A percentile compares a stretch with the other conserved stretches of the same genome.
Conservation (phyloP, 2,797 vertebrate species). For the Tamandua tetradactyla region DNA sequence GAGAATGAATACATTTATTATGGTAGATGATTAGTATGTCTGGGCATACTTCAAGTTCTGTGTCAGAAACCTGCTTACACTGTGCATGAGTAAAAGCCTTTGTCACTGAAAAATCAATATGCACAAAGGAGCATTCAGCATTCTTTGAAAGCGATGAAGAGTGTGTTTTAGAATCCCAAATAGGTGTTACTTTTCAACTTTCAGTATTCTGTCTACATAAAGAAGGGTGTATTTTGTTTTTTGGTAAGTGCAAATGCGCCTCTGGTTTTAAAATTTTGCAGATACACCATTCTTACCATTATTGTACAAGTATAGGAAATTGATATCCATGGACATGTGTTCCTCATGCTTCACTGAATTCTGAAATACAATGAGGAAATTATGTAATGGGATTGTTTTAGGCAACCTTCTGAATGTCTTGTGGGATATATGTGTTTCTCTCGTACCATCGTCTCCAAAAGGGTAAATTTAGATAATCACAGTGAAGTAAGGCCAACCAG, state of each 20-base stretch:
- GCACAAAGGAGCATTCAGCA: neutral
- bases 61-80: neutral
- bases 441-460: neutral
- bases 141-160: neutral
- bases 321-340: neutral
- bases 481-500: neutral
- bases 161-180: slow-evolving; percentile 33
- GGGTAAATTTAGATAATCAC: neutral
- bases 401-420: neutral
- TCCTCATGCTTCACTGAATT: neutral
- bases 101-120: slow-evolving; percentile 1
- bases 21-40: neutral
- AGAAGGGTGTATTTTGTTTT: slow-evolving; percentile 14
- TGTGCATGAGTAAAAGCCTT: neutral
- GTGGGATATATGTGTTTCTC: neutral
- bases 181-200: slow-evolving; percentile 35
- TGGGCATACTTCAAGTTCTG: neutral
- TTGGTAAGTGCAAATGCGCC: neutral
- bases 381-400: neutral
- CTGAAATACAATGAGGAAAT: neutral
- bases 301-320: neutral
- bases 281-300: neutral
- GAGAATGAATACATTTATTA: neutral
- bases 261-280: neutral
- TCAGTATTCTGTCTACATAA: neutral